phyloP scores from a whole-genome alignment of 2,888 invertebrate genomes.

The Drosophila phalerata region DNA sequence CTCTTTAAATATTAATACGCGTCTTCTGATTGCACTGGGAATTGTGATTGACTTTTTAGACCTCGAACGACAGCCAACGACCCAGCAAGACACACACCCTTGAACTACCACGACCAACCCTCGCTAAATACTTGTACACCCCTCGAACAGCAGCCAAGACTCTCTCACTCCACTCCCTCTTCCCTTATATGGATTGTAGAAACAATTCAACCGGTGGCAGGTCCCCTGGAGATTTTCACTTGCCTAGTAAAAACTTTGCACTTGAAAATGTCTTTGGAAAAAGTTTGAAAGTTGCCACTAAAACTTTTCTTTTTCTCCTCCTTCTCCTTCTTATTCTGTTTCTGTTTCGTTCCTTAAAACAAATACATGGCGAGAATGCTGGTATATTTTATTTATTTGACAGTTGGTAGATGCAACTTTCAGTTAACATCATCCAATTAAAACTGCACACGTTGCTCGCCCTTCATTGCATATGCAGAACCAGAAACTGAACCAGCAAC shows the following conservation, averaged over 20 bases:
- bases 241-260: slow-evolving; percentile 68
- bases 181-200: slow-evolving; percentile 21
- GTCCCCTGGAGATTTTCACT: slow-evolving; percentile 56
- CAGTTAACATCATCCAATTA: slow-evolving; percentile 56
- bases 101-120: slow-evolving; percentile 29
- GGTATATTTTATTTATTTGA: slow-evolving; percentile 56
- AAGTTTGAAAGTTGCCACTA: slow-evolving; percentile 61
- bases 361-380: slow-evolving; percentile 39
- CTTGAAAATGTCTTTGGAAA: slow-evolving; percentile 69
- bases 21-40: slow-evolving; percentile 84
- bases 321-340: background rate
- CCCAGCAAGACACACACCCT: slow-evolving; percentile 29
- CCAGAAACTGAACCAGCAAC: slow-evolving; percentile 15
- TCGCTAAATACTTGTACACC: slow-evolving; percentile 45
- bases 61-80: slow-evolving; percentile 37
- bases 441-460: slow-evolving; percentile 35
- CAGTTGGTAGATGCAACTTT: slow-evolving; percentile 27
- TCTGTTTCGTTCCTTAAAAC: slow-evolving; percentile 21
- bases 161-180: background rate
- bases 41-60: slow-evolving; percentile 84
- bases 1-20: slow-evolving; percentile 84
- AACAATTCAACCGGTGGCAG: slow-evolving; percentile 64
- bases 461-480: slow-evolving; percentile 53
- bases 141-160: background rate
- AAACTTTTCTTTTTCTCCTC: slow-evolving; percentile 21